A percentile compares a stretch with the other conserved stretches of the same genome.
These are phyloP conservation scores for Anastrepha obliqua DNA, from an alignment of 1,140 invertebrate species.

Conservation along the genomic window DNA sequence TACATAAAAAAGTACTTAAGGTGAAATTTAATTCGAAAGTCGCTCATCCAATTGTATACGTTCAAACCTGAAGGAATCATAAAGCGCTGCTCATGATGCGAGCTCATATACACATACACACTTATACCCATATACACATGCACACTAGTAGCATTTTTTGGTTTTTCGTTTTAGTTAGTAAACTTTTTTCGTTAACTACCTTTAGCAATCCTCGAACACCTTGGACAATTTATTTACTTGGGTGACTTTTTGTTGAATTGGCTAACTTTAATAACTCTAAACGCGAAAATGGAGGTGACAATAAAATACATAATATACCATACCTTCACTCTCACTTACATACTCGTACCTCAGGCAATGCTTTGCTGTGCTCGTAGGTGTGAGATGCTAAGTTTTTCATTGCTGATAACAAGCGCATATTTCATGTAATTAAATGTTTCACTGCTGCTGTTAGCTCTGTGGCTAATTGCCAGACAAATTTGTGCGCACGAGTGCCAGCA, in stretches of 20 bases:
- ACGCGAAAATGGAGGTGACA: background rate
- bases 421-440: slow-evolving; percentile 48
- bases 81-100: too few relatives aligned
- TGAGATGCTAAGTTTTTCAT: slow-evolving; percentile 1
- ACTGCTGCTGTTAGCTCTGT: background rate
- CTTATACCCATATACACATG: too few relatives aligned
- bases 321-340: background rate
- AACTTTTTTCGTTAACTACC: background rate
- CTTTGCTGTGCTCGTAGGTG: background rate
- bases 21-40: slow-evolving; percentile 40
- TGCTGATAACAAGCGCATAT: slow-evolving; percentile 43
- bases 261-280: background rate
- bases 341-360: background rate
- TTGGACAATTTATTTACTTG: slow-evolving; percentile 10
- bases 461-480: slow-evolving; percentile 43
- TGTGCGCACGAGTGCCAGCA: background rate
- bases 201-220: background rate
- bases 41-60: background rate
- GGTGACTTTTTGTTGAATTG: background rate
- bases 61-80: background rate
- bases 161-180: background rate
- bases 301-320: background rate
- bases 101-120: background rate
- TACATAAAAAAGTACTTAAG: slow-evolving; percentile 41
- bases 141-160: background rate